A percentile compares a stretch with the other conserved stretches of the same genome.
phyloP scores from a whole-genome alignment of 2,888 invertebrate species.

The Mycalesis mineus region DNA sequence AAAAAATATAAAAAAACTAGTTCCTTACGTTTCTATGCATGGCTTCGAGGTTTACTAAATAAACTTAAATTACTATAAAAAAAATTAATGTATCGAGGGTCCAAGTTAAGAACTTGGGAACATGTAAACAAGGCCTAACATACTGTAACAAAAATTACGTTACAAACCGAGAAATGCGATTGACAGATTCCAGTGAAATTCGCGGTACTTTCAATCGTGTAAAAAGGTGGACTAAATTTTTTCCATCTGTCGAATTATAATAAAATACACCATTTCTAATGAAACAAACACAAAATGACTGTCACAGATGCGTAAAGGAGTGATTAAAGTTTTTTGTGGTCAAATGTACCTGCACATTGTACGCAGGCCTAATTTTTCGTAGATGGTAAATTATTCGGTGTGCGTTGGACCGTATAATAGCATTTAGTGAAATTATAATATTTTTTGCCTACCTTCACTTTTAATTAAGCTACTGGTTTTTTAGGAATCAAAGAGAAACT shows the following conservation, averaged over 20 bases:
- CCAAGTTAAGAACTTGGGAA: background rate
- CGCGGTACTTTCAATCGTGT: slow-evolving; percentile 8
- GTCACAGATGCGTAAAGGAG: slow-evolving; percentile 13
- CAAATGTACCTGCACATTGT: background rate
- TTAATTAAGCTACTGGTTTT: slow-evolving; percentile 44
- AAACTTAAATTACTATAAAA: too few species aligned
- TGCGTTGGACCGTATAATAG: slow-evolving; percentile 55
- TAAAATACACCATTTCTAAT: slow-evolving; percentile 4
- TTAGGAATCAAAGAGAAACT: background rate
- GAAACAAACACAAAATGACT: slow-evolving; percentile 14
- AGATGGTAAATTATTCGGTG: slow-evolving; percentile 11
- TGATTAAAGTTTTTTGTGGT: slow-evolving; percentile 21
- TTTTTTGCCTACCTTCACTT: slow-evolving; percentile 52
- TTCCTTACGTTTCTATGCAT: too few species aligned
- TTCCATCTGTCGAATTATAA: slow-evolving; percentile 1
- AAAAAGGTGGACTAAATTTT: slow-evolving; percentile 10
- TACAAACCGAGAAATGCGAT: slow-evolving; percentile 2
- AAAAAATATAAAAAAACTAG: too few species aligned
- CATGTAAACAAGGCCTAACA: background rate
- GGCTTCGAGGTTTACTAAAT: too few species aligned
- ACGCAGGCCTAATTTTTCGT: background rate
- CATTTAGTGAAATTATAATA: slow-evolving; percentile 52
- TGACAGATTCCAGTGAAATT: slow-evolving; percentile 6
- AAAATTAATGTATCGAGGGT: too few species aligned
- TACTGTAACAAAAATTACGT: slow-evolving; percentile 6